These are phyloP conservation scores for Ictidomys tridecemlineatus DNA, from an alignment of 2,113 vertebrate species.

Conservation along the genomic window DNA sequence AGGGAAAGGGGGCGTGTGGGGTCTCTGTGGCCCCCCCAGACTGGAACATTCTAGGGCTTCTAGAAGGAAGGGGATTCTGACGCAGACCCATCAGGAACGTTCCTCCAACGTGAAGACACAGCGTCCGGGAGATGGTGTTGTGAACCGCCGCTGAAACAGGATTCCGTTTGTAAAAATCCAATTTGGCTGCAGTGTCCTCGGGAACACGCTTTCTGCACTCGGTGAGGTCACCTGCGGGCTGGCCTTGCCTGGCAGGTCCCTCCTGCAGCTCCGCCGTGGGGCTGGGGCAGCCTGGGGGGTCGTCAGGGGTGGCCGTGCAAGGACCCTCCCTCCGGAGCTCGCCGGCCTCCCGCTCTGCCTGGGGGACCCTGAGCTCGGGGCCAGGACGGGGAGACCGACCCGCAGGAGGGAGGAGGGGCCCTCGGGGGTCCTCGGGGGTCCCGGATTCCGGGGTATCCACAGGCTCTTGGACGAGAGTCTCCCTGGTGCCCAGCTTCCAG, in stretches of 20 bases:
- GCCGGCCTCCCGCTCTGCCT: not conserved
- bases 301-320: rapidly evolving
- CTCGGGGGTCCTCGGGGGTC: no score
- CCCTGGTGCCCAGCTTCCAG: not conserved
- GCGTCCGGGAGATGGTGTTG: constrained; percentile 64
- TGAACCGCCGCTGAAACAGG: constrained; percentile 74
- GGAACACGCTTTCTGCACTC: constrained; percentile 59
- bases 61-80: constrained; percentile 34
- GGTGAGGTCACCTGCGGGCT: constrained; percentile 51
- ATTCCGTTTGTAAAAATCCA: constrained; percentile 79
- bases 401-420: no score
- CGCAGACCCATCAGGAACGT: constrained; percentile 29
- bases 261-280: not conserved
- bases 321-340: not conserved
- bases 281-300: not conserved
- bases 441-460: not conserved
- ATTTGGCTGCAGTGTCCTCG: constrained; percentile 74
- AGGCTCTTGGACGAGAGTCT: rapidly evolving
- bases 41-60: constrained; percentile 59
- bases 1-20: not conserved
- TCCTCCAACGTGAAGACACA: constrained; percentile 74
- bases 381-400: not conserved
- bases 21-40: constrained; percentile 4
- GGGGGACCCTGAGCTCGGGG: not conserved
- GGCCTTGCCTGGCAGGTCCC: not conserved